Percentiles rank a stretch among this genome's conserved stretches.
phyloP scores from a whole-genome alignment of 2,113 vertebrate genomes.

The Phodopus roborovskii region DNA sequence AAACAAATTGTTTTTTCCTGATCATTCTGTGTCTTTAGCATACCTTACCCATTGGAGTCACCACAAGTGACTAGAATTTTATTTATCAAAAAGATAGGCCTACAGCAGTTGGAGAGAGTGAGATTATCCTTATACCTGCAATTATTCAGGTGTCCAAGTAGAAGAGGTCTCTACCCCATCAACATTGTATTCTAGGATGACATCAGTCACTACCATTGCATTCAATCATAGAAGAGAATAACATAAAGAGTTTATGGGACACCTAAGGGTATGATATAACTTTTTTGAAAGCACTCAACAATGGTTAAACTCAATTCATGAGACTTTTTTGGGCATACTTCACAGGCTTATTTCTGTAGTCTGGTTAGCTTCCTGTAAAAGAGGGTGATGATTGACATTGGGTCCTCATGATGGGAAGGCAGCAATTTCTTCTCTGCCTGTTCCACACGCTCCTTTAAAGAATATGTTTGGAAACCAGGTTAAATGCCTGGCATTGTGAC shows the following conservation, averaged over 20 bases:
- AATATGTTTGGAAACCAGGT: not conserved
- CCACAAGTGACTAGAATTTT: not conserved
- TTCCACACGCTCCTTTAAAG: not conserved
- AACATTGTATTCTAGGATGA: not conserved
- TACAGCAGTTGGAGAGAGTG: not conserved
- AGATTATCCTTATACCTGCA: accelerated
- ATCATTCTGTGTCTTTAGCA: not conserved
- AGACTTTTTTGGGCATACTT: not conserved
- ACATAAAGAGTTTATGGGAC: not conserved
- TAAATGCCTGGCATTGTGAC: not conserved
- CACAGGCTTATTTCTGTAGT: not conserved
- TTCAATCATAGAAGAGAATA: not conserved
- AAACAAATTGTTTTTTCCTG: not conserved
- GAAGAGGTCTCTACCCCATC: not conserved
- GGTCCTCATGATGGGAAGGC: not conserved
- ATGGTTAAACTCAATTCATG: not conserved
- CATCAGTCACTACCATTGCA: not conserved
- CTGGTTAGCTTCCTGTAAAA: not conserved
- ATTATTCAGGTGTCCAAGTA: not conserved
- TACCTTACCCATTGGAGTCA: not conserved
- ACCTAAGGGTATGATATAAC: not conserved
- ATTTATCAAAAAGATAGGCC: not conserved
- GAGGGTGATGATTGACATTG: accelerated
- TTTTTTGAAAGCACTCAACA: not conserved
- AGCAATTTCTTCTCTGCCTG: not conserved